Evolutionary conservation across 1,140 invertebrate genomes (phyloP).

Genomic region (Zaprionus taronus): DNA sequence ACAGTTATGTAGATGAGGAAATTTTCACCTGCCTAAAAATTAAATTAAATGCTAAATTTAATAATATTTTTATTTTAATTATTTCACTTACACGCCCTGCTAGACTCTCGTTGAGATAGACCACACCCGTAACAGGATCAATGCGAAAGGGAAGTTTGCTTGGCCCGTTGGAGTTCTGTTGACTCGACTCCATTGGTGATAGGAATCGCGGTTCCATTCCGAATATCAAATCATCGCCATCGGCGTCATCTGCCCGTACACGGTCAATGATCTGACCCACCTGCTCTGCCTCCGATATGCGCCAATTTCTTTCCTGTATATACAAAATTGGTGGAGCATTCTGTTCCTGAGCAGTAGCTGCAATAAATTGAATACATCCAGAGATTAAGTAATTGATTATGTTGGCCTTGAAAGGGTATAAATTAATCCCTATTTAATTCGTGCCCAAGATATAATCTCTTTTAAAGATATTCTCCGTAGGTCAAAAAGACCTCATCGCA

Average conservation of each 20-base stretch:
- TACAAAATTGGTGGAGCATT: constrained; percentile 85
- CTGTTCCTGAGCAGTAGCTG: constrained; percentile 64
- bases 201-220: constrained; percentile 86
- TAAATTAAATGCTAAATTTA: too few species aligned
- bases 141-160: constrained; percentile 88
- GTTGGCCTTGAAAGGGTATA: too few species aligned
- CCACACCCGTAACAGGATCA: constrained; percentile 88
- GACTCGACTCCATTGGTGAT: constrained; percentile 41
- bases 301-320: constrained; percentile 88
- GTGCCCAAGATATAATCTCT: too few species aligned
- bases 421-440: too few species aligned
- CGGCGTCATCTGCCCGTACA: constrained; percentile 87
- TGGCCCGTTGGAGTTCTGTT: constrained; percentile 37
- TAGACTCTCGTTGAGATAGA: constrained; percentile 89
- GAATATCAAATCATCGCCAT: constrained; percentile 87
- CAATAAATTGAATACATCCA: constrained; percentile 10
- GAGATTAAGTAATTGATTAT: not conserved
- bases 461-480: too few species aligned
- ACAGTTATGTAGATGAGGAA: constrained; percentile 90
- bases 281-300: constrained; percentile 87
- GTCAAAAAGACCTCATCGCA: not conserved
- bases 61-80: too few species aligned
- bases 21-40: constrained; percentile 87
- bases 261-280: constrained; percentile 88
- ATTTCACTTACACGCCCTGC: constrained; percentile 87